Percentiles rank a stretch among this genome's conserved stretches.
phyloP scores from a whole-genome alignment of 2,888 invertebrate genomes.

The Rhagium mordax region DNA sequence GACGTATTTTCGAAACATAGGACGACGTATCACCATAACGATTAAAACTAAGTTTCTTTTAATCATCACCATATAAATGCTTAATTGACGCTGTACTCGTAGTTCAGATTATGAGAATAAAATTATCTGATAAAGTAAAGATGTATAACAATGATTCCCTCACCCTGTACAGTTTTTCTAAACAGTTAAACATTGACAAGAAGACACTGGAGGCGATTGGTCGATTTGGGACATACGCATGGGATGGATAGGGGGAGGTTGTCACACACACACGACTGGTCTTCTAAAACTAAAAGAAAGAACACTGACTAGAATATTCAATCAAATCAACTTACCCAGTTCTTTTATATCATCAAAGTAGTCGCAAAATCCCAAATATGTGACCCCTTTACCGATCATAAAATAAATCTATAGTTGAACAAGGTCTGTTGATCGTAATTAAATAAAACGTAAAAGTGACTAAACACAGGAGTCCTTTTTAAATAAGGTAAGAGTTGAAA shows the following conservation, averaged over 20 bases:
- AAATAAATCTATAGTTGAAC: constrained; percentile 23
- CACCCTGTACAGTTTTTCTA: constrained; percentile 41
- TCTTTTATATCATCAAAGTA: constrained; percentile 67
- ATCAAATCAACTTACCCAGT: constrained; percentile 68
- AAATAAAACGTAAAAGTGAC: neutral
- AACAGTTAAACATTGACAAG: constrained; percentile 47
- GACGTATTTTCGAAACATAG: too few species aligned
- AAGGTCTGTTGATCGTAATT: constrained; percentile 12
- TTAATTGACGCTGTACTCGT: neutral
- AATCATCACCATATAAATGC: too few species aligned
- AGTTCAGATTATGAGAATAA: neutral
- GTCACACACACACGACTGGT: constrained; percentile 65
- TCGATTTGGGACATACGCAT: constrained; percentile 48
- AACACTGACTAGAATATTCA: constrained; percentile 69
- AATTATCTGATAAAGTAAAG: neutral
- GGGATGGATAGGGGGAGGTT: constrained; percentile 45
- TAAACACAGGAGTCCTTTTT: too few species aligned
- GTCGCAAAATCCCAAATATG: constrained; percentile 66
- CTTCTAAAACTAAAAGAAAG: constrained; percentile 68
- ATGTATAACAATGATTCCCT: constrained; percentile 9
- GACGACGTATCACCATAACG: too few species aligned
- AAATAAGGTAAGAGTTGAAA: too few species aligned
- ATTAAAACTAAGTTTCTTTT: too few species aligned
- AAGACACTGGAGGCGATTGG: constrained; percentile 44
- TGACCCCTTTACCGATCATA: constrained; percentile 65